Evolutionary conservation across 1,140 invertebrate genomes (phyloP).

Genomic region (fruit fly (Drosophila melanogaster)): DNA sequence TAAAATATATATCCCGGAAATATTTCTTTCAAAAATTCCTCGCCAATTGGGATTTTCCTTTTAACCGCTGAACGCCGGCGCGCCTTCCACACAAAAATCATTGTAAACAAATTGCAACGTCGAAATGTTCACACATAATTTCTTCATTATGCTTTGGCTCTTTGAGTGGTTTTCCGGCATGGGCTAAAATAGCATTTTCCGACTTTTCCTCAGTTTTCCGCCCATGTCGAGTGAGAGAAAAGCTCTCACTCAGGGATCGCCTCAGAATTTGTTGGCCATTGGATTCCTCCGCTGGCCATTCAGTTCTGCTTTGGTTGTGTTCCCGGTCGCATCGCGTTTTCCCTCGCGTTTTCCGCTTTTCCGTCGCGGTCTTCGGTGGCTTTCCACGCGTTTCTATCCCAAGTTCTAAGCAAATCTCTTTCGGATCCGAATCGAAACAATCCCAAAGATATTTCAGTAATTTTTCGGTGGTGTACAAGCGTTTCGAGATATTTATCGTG

Average conservation of each 20-base stretch:
- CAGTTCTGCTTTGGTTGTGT: slow-evolving; percentile 75
- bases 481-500: slow-evolving; percentile 9
- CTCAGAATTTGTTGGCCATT: slow-evolving; percentile 37
- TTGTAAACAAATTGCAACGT: slow-evolving; percentile 32
- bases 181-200: slow-evolving; percentile 61
- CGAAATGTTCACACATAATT: slow-evolving; percentile 14
- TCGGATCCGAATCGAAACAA: slow-evolving; percentile 4
- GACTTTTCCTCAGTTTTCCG: slow-evolving; percentile 45
- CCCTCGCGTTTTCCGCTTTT: slow-evolving; percentile 43
- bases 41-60: slow-evolving; percentile 17
- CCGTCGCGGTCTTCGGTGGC: slow-evolving; percentile 17
- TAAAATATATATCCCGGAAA: neutral
- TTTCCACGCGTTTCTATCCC: slow-evolving; percentile 22
- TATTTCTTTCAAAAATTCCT: neutral
- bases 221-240: slow-evolving; percentile 42
- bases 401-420: slow-evolving; percentile 15
- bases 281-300: slow-evolving; percentile 46
- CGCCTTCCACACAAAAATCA: slow-evolving; percentile 12
- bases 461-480: slow-evolving; percentile 12
- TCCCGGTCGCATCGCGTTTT: slow-evolving; percentile 52
- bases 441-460: slow-evolving; percentile 15
- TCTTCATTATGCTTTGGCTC: slow-evolving; percentile 26
- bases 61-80: slow-evolving; percentile 45
- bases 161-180: slow-evolving; percentile 55
- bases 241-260: slow-evolving; percentile 38